Evolutionary conservation across 2,888 invertebrate genomes (phyloP).

Genomic region (Bimastos eiseni): DNA sequence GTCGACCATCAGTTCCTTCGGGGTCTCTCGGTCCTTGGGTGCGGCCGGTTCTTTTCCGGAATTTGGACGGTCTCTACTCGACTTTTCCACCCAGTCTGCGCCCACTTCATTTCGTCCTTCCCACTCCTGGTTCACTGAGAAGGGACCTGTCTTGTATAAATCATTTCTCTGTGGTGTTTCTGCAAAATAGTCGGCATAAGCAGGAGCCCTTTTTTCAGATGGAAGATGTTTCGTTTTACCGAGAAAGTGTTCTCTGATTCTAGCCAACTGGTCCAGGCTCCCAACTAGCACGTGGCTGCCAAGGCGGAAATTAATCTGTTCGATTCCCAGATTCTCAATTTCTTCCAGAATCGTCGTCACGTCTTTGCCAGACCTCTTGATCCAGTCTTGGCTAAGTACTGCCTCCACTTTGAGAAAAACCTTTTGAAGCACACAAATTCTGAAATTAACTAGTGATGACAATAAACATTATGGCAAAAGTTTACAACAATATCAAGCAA

Average conservation of each 20-base stretch:
- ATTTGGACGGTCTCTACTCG: neutral
- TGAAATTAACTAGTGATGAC: too few relatives aligned
- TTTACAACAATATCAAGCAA: neutral
- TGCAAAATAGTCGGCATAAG: neutral
- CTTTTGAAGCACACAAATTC: slow-evolving; percentile 3
- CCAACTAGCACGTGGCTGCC: neutral
- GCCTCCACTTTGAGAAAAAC: slow-evolving; percentile 2
- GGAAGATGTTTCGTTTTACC: neutral
- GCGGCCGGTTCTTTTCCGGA: neutral
- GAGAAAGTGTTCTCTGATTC: neutral
- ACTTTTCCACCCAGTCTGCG: neutral
- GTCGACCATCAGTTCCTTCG: slow-evolving; percentile 6
- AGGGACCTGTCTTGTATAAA: neutral
- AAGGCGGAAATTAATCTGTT: neutral
- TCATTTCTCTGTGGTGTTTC: neutral
- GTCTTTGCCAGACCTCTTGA: neutral
- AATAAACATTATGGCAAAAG: neutral
- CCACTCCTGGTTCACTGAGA: neutral
- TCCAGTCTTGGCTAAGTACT: neutral
- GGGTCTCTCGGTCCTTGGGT: neutral
- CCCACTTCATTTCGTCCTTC: neutral
- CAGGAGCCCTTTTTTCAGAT: neutral
- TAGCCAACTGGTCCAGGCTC: neutral
- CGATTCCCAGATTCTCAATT: neutral
- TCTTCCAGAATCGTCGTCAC: neutral